Evolutionary conservation across 2,888 invertebrate species (phyloP), one percentile per base, ranked within the genome.

Genomic region (Eupithecia abbreviata): DNA sequence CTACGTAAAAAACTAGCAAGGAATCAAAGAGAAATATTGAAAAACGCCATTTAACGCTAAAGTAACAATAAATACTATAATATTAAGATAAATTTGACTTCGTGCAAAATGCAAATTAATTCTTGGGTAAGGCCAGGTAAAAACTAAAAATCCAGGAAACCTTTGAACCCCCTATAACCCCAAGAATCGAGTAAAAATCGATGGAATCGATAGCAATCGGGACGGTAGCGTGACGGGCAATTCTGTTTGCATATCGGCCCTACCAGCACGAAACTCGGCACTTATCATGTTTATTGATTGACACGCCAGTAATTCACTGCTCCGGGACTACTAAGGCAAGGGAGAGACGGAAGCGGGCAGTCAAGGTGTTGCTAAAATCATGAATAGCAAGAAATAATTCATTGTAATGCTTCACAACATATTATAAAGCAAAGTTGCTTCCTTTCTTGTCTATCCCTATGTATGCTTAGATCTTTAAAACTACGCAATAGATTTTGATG

Each of bases 281-380:
- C 94, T 94, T 94, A 94, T 94, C 93, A 93, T 93, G 94, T 93
- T 94, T 95, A 95, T 95, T 94, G 95, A 95, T 95, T 95, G 94
- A 94, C 94, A 94, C 92, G 92, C 91, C 90, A 91, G 90, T 94
- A 94, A 93, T 92, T 94, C 93, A 93, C 88, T 89, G 89, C 88
- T 91, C 88, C 88, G 86, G 88, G 88, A 89, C 69, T 43, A 18
- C 87, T 83, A 86, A 86, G 82, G 86, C 85, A 86, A 85, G 85
- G 75, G 74, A 82, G 62, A 81, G 80, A 84, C 80, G 77, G 9
- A 2, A 83, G 90, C 90, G 90, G 74, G 51, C 74, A 71, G 42
- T 18, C 51, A 51, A 42, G 18, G 12, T 5, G 12, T 45, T 4
- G 65, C 65, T 65, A 42, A 12, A 66, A 66, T 2, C 18, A 2